Evolutionary conservation across 2,113 vertebrate genomes (phyloP).

Genomic region (Emydocephalus ijimae): DNA sequence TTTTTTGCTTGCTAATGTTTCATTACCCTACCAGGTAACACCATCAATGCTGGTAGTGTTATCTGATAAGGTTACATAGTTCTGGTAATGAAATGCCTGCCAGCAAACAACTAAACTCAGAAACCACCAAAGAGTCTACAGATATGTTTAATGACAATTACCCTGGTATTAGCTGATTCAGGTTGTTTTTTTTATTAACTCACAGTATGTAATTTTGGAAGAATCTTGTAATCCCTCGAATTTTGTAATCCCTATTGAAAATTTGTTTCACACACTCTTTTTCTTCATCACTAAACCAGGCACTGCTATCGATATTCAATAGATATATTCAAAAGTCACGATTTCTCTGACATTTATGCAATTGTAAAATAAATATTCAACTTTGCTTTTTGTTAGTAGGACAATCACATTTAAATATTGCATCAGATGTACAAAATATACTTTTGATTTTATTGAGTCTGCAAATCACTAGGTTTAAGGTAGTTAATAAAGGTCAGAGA

Average conservation of each 20-base stretch:
- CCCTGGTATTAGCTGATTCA: neutral
- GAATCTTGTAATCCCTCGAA: neutral
- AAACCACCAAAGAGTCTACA: no score
- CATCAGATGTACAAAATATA: neutral
- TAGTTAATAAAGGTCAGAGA: neutral
- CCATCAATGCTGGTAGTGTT: neutral
- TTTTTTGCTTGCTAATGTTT: neutral
- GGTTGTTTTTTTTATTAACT: neutral
- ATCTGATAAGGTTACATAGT: neutral
- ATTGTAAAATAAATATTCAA: neutral
- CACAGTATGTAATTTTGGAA: neutral
- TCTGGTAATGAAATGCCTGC: neutral
- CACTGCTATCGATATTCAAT: neutral
- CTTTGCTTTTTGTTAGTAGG: neutral
- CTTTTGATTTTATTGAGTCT: neutral
- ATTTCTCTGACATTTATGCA: neutral
- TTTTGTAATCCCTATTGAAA: neutral
- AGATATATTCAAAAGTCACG: neutral
- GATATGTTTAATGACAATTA: no score
- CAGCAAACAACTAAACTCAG: no score
- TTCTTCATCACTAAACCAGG: neutral
- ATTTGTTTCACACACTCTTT: neutral
- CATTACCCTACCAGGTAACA: neutral
- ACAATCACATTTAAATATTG: neutral
- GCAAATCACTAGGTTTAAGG: neutral